Percentiles rank a stretch among this genome's conserved stretches.
Evolutionary conservation across 2,113 vertebrate species (phyloP).

Genomic region (Passer domesticus): DNA sequence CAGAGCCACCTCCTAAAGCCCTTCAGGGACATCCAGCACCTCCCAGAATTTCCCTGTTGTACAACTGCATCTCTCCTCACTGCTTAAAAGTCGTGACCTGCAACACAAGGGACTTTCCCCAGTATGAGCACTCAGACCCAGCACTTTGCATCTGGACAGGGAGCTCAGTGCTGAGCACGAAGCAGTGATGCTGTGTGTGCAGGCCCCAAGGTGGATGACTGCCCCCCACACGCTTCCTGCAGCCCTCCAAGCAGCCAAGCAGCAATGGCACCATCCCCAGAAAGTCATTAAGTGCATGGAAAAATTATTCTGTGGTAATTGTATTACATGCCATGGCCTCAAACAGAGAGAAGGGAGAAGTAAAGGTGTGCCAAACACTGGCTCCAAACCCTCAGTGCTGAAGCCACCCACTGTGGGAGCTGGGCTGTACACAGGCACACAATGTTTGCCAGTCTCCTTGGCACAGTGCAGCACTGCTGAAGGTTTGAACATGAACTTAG

Average conservation of each 20-base stretch:
- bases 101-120: background rate
- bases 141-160: background rate
- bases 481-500: background rate
- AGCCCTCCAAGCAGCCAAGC: background rate
- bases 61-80: background rate
- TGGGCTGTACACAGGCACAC: background rate
- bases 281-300: background rate
- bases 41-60: background rate
- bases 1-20: background rate
- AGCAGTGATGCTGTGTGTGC: fast-evolving
- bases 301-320: background rate
- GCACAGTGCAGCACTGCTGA: background rate
- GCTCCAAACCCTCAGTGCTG: background rate
- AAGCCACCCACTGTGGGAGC: fast-evolving
- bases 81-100: background rate
- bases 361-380: background rate
- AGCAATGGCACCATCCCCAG: background rate
- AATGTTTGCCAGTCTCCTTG: background rate
- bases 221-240: fast-evolving
- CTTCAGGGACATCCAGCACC: background rate
- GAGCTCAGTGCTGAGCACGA: background rate
- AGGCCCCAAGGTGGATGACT: too few species aligned
- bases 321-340: background rate
- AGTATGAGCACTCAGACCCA: background rate
- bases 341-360: background rate